Conservation (phyloP, 1,140 invertebrate genomes). For the Monochamus saltuarius region DNA sequence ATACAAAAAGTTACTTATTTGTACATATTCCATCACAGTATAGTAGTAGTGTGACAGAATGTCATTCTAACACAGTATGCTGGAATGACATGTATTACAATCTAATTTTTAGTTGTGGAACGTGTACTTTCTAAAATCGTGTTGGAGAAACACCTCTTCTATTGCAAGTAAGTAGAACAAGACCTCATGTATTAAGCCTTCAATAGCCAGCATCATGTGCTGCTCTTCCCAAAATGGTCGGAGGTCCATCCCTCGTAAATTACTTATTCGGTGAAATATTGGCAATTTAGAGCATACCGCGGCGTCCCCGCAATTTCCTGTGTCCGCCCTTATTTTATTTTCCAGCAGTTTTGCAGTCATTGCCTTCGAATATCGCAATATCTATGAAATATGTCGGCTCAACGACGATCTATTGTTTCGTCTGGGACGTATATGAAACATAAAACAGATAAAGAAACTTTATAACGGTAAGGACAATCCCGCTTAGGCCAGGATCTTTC, state of each 20-base stretch:
- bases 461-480: slow-evolving; percentile 15
- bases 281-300: slow-evolving; percentile 15
- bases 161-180: too few relatives aligned
- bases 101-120: too few relatives aligned
- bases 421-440: slow-evolving; percentile 18
- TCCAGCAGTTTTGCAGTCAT: slow-evolving; percentile 20
- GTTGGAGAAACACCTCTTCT: too few relatives aligned
- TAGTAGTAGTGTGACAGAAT: too few relatives aligned
- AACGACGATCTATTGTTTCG: slow-evolving; percentile 18
- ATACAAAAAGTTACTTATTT: too few relatives aligned
- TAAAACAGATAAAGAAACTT: slow-evolving; percentile 22
- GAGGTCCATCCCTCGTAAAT: slow-evolving; percentile 15
- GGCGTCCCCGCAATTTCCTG: slow-evolving; percentile 14
- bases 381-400: slow-evolving; percentile 20
- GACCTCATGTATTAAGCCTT: too few relatives aligned
- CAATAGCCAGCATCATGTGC: too few relatives aligned
- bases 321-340: slow-evolving; percentile 23
- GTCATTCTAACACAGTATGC: too few relatives aligned
- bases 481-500: background rate
- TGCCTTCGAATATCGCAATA: slow-evolving; percentile 22
- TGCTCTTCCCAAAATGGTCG: background rate
- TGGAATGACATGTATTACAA: too few relatives aligned
- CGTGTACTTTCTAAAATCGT: too few relatives aligned
- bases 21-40: too few relatives aligned
- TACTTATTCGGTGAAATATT: slow-evolving; percentile 22